Base-by-base conservation (phyloP, 2,797 vertebrate species). In the Clarias pachynema region DNA sequence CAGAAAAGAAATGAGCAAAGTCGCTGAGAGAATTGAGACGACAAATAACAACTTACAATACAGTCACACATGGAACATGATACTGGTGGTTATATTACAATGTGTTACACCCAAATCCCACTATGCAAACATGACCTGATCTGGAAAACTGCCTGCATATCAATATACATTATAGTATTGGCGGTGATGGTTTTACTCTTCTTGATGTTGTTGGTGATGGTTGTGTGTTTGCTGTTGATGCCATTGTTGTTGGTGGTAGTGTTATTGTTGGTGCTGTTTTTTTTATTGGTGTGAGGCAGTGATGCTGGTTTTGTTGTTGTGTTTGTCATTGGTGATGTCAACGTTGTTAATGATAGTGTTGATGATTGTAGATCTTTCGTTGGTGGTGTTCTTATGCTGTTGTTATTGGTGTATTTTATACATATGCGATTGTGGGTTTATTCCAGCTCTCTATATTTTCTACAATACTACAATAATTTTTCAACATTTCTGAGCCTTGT, bases 391-490 rank as follows among this genome's bases (percentile, higher is more conserved):
- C 10, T 26, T 63, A 37, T 37, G 62, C n/a, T 62, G 60, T 65
- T n/a, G 69, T 44, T 73, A 1, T 26, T 53, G 12, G 5, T 53
- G 12, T 26, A 70, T 40, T 40, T 24, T 40, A 10, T 26, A 53
- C 0, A 49, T 49, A n/a, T 26, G 49, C 34, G 34, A 37, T 37
- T 37, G 4, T 34, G 34, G 34, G 2, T 34, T 44, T 44, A 26
- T 73, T 73, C 49, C 40, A n/a, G 22, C 70, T 44, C 70, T 49
- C 12, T 73, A 73, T 72, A 37, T 72, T 72, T 72, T 72, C 69
- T 72, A 44, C 37, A 5, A 5, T 7, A 18, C 4, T 29, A 26
- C 26, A 65, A 12, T 20, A 34, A 68, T 34, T 68, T 20, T 34
- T 20, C 16, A 31, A 31, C 65, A 18, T 68, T 68, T 34, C 66